Evolutionary conservation across 2,113 vertebrate species (phyloP), one percentile per base, ranked within the genome.

Genomic region (Clarias batrachus): DNA sequence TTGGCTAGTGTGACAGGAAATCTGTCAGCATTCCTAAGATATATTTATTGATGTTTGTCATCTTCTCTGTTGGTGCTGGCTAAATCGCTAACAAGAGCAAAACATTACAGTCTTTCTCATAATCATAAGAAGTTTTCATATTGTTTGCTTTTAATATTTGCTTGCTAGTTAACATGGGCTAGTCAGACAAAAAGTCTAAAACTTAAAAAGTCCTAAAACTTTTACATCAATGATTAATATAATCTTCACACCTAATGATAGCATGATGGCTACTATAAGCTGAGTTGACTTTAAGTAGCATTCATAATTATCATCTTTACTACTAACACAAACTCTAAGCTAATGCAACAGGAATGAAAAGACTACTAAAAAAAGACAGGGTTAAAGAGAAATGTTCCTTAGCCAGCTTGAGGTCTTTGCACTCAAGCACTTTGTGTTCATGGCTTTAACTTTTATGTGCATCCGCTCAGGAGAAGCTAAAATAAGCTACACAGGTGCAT

Each of bases 401-500:
- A 57, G 6, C 52, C 56, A 56, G 56, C n/a, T 27, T 11, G 14
- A 76, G 37, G 25, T 78, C 77, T 59, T 79, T 60, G 56, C 17
- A 33, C 16, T 79, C n/a, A 57, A 57, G 1, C 27, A 57, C 77
- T 79, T 78, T 76, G 13, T 27, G 17, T 77, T 56, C 52, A 17
- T 78, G 25, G 54, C n/a, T 79, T 79, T 30, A 60, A 60, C 1
- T 80, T 80, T 80, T 80, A 80, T 66, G 66, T 87, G 87, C 85
- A 78, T 65, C 27, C 25, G 68, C 30, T 87, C 54, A 89, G 56
- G 59, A 23, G 41, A 73, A 87, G 59, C 80, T 76, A 25, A 82
- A 80, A 85, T 76, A 89, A 73, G n/a, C 16, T 68, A 74, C 52
- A 71, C 89, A 90, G 88, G 89, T 90, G 89, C 82, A 41, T 21